Evolutionary conservation across 2,888 invertebrate species (phyloP).

Genomic region (Leptinotarsa haldemani): DNA sequence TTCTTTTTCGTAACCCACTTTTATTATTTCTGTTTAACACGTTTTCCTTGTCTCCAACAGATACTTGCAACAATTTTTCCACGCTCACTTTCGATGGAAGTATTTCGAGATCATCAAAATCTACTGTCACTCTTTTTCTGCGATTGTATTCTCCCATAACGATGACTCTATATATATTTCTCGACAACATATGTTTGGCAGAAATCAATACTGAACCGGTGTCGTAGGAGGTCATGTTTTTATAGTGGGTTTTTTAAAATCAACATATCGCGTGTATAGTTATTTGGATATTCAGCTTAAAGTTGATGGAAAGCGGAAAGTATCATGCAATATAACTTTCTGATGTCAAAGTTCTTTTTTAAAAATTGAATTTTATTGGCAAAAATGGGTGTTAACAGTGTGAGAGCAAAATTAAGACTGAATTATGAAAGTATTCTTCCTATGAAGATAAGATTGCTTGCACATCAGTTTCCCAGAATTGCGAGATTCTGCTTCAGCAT

Average conservation of each 20-base stretch:
- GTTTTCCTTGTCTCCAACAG: not conserved
- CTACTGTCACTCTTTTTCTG: not conserved
- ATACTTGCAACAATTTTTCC: not conserved
- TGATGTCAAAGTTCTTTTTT: no score
- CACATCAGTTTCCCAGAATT: no score
- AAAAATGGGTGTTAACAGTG: no score
- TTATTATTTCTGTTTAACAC: not conserved
- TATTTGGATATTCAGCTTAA: no score
- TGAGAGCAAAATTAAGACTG: no score
- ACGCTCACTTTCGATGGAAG: not conserved
- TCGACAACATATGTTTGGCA: not conserved
- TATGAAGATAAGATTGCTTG: no score
- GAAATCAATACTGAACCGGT: not conserved
- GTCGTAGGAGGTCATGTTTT: not conserved
- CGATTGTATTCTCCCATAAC: slow-evolving; percentile 3
- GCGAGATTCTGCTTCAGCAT: no score
- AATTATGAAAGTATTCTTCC: no score
- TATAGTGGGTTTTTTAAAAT: not conserved
- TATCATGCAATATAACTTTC: no score
- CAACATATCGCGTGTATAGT: not conserved
- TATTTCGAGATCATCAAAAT: not conserved
- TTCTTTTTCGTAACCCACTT: not conserved
- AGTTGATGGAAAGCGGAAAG: no score
- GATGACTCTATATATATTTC: not conserved
- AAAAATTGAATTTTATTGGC: no score